phyloP scores from a whole-genome alignment of 1,140 invertebrate genomes.

The Ceratosolen fusciceps region DNA sequence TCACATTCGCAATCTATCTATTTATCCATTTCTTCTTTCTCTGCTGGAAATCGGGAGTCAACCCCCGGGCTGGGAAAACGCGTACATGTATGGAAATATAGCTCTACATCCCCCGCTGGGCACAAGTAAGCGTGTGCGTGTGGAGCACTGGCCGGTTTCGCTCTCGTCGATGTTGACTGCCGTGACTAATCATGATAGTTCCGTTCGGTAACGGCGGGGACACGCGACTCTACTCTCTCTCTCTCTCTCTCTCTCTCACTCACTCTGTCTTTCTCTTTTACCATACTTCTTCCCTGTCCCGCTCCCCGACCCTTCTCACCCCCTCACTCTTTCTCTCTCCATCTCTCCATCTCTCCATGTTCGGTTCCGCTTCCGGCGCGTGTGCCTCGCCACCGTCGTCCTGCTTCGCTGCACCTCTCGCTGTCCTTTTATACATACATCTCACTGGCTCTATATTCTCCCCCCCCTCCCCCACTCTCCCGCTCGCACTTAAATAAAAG shows the following conservation, averaged over 20 bases:
- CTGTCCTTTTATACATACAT: conserved; percentile 45
- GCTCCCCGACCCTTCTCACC: background rate
- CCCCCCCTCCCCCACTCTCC: conserved; percentile 21
- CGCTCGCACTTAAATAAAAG: background rate
- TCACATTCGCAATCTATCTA: no score
- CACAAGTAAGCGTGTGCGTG: background rate
- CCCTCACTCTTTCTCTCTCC: background rate
- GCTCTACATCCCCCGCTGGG: background rate
- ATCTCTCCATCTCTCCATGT: conserved; percentile 7
- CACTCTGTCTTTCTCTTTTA: background rate
- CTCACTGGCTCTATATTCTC: background rate
- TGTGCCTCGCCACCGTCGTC: conserved; percentile 56
- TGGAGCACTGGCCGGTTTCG: conserved; percentile 2
- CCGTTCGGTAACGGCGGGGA: conserved; percentile 70
- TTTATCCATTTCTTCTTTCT: no score
- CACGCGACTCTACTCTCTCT: conserved; percentile 64
- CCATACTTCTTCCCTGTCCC: conserved; percentile 45
- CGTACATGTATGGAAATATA: conserved; percentile 4
- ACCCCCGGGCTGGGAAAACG: conserved; percentile 12
- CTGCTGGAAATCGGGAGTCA: background rate
- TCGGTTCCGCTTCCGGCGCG: conserved; percentile 72
- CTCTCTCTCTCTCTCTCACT: conserved; percentile 12
- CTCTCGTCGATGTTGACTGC: conserved; percentile 59
- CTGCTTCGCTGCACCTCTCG: conserved; percentile 46
- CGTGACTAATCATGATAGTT: conserved; percentile 73